A percentile compares a stretch with the other conserved stretches of the same genome.
These are phyloP conservation scores for Mesorhabditis belari DNA, from an alignment of 2,888 invertebrate species.

Conservation along the genomic window DNA sequence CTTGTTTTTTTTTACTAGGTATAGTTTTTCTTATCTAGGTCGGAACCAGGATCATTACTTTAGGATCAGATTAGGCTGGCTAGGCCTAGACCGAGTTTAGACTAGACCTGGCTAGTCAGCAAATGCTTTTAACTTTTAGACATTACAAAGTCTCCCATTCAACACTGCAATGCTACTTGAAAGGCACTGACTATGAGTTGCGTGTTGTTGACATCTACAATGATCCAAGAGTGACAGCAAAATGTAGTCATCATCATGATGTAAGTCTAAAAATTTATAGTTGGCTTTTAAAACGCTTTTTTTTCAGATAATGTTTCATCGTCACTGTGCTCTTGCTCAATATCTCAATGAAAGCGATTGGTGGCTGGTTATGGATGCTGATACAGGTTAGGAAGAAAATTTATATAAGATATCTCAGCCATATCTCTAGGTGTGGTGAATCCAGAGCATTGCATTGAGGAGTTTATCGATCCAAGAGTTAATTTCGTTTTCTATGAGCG, in stretches of 20 bases:
- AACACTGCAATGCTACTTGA: not conserved
- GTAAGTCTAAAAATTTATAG: not conserved
- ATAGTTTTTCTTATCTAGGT: too few relatives aligned
- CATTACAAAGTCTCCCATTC: not conserved
- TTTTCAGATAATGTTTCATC: not conserved
- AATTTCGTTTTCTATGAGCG: not conserved
- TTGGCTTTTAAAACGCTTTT: too few relatives aligned
- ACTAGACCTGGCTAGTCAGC: too few relatives aligned
- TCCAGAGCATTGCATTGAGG: not conserved
- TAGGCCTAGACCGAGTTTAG: too few relatives aligned
- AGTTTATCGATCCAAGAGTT: not conserved
- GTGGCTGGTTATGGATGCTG: not conserved
- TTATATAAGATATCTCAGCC: too few relatives aligned
- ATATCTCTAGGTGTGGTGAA: not conserved
- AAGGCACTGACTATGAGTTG: not conserved
- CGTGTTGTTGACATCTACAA: not conserved
- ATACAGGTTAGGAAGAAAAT: too few relatives aligned
- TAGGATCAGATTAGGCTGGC: too few relatives aligned
- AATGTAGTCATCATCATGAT: not conserved
- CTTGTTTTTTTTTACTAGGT: too few relatives aligned
- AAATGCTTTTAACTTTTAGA: not conserved
- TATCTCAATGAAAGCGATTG: not conserved
- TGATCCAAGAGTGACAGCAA: not conserved
- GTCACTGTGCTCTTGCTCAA: not conserved
- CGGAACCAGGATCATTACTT: too few relatives aligned